Evolutionary conservation across 2,113 vertebrate species (phyloP).

Genomic region (Phrynosoma platyrhinos): DNA sequence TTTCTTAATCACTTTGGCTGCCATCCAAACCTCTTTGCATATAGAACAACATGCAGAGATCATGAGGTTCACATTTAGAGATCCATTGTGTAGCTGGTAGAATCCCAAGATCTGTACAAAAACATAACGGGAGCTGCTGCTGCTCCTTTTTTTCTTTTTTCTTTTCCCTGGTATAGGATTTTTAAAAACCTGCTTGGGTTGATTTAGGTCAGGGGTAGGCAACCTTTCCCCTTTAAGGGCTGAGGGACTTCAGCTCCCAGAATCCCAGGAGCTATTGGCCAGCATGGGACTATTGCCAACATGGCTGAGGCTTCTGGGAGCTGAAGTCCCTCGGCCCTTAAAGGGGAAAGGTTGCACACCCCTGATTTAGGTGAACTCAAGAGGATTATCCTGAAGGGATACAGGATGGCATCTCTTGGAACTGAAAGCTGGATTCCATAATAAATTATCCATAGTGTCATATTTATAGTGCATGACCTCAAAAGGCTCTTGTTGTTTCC

Average conservation of each 20-base stretch:
- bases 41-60: conserved; percentile 31
- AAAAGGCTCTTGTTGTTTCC: neutral
- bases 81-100: neutral
- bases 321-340: no score
- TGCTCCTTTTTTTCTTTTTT: no score
- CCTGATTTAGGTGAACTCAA: neutral
- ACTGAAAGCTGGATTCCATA: neutral
- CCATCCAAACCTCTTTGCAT: conserved; percentile 33
- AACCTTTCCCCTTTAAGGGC: no score
- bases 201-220: no score
- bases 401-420: neutral
- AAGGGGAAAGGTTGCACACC: no score
- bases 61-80: conserved; percentile 7
- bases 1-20: conserved; percentile 50
- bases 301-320: no score
- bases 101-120: conserved; percentile 1
- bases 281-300: no score
- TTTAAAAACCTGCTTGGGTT: neutral
- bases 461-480: conserved; percentile 6
- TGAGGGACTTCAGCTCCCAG: no score
- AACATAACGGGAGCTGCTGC: neutral
- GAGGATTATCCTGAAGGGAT: neutral
- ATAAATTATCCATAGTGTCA: neutral
- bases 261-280: no score
- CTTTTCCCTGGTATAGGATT: neutral